phyloP scores from a whole-genome alignment of 2,888 invertebrate species.

The Meandrusa payeni region DNA sequence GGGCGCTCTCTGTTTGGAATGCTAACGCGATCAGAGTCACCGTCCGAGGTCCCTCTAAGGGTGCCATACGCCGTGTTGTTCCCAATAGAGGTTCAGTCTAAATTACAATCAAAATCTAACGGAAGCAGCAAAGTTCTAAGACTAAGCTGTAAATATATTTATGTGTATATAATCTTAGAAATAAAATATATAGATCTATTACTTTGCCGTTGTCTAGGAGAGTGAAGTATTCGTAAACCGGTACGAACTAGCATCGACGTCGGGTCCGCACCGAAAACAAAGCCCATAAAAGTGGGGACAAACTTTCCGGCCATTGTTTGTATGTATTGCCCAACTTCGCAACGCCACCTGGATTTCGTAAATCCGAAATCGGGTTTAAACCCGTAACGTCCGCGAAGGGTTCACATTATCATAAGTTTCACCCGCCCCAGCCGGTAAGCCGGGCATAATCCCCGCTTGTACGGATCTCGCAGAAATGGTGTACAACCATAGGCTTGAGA shows the following conservation, averaged over 20 bases:
- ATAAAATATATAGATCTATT: too few species aligned
- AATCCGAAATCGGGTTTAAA: slow-evolving; percentile 40
- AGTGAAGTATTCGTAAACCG: slow-evolving; percentile 12
- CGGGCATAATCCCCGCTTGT: slow-evolving; percentile 24
- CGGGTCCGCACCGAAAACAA: slow-evolving; percentile 28
- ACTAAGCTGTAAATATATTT: too few species aligned
- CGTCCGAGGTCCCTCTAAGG: too few species aligned
- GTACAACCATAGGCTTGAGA: slow-evolving; percentile 16
- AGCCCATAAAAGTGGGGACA: slow-evolving; percentile 23
- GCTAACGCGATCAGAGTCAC: too few species aligned
- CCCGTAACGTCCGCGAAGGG: slow-evolving; percentile 42
- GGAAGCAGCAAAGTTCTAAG: too few species aligned
- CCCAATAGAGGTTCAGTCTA: too few species aligned
- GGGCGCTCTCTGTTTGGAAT: too few species aligned
- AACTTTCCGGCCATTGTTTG: slow-evolving; percentile 26
- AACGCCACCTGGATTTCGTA: slow-evolving; percentile 37
- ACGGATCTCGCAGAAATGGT: slow-evolving; percentile 13
- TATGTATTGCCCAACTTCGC: slow-evolving; percentile 27
- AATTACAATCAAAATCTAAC: too few species aligned
- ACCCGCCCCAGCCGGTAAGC: slow-evolving; percentile 47
- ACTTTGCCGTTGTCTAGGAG: background rate
- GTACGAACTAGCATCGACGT: slow-evolving; percentile 2
- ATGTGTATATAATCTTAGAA: too few species aligned
- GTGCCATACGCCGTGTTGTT: too few species aligned
- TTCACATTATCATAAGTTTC: slow-evolving; percentile 73